Evolutionary conservation across 2,113 vertebrate genomes (phyloP).

Genomic region (Copsychus sechellarum): DNA sequence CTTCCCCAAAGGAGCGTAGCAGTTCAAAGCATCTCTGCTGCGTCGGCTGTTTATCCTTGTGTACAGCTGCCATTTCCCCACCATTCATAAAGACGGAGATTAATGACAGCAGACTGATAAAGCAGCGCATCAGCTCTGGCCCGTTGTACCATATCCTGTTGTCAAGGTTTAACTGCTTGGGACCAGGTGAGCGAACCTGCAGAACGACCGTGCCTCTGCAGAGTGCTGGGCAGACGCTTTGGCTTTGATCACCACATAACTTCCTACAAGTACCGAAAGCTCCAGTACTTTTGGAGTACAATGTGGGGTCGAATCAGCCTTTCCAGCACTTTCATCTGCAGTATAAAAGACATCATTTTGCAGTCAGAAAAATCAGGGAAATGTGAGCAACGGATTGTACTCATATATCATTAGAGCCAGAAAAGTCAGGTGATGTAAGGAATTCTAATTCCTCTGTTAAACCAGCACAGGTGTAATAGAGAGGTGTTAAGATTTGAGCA

Average conservation of each 20-base stretch:
- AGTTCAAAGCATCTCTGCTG: slow-evolving; percentile 41
- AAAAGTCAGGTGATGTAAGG: neutral
- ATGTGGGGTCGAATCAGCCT: neutral
- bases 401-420: neutral
- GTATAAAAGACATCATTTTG: neutral
- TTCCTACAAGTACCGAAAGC: neutral
- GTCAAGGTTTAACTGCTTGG: neutral
- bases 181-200: neutral
- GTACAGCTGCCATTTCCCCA: neutral
- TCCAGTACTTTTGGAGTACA: neutral
- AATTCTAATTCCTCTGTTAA: neutral
- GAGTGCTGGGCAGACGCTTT: accelerated
- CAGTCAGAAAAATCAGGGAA: neutral
- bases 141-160: neutral
- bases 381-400: neutral
- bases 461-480: neutral
- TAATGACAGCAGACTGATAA: neutral
- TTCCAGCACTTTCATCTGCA: neutral
- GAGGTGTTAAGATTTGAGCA: accelerated
- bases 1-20: neutral
- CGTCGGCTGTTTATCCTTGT: neutral
- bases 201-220: accelerated
- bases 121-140: neutral
- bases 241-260: neutral
- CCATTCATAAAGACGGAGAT: slow-evolving; percentile 7